phyloP scores from a whole-genome alignment of 2,113 vertebrate genomes.

The Chaenocephalus aceratus region DNA sequence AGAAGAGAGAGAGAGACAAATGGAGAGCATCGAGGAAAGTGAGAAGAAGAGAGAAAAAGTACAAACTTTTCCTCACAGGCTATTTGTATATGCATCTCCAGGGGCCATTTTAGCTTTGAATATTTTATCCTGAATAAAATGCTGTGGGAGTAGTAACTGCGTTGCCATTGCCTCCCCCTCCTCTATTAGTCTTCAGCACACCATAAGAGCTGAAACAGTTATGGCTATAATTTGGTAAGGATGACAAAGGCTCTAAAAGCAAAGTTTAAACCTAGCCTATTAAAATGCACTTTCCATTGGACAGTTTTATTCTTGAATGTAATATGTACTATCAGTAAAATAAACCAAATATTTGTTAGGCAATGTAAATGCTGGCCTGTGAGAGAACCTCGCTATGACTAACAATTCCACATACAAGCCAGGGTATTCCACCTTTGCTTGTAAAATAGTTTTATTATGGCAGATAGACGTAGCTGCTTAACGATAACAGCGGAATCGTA shows the following conservation, averaged over 20 bases:
- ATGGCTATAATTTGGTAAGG: conserved; percentile 49
- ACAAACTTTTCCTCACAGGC: conserved; percentile 66
- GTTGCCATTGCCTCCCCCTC: conserved; percentile 44
- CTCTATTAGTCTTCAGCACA: conserved; percentile 61
- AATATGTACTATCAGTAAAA: conserved; percentile 6
- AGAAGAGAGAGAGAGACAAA: not conserved
- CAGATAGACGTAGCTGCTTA: conserved; percentile 6
- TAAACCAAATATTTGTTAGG: not conserved
- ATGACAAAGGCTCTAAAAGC: conserved; percentile 44
- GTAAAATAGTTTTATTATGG: not conserved
- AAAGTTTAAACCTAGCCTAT: conserved; percentile 14
- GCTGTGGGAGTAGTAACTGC: conserved; percentile 68
- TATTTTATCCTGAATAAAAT: conserved; percentile 79
- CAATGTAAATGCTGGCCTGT: conserved; percentile 7
- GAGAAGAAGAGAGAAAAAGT: conserved; percentile 33
- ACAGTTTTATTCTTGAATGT: conserved; percentile 42
- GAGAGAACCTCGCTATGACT: conserved; percentile 1
- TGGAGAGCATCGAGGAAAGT: conserved; percentile 42
- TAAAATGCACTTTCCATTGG: not conserved
- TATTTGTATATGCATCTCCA: conserved; percentile 74
- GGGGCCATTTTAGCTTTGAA: conserved; percentile 74
- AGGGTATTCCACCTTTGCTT: not conserved
- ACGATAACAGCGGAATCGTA: conserved; percentile 2
- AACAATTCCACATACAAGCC: not conserved
- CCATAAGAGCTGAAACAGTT: conserved; percentile 57